Percentiles rank a stretch among this genome's conserved stretches.
phyloP scores from a whole-genome alignment of 2,888 invertebrate genomes.

The Spilarctia lutea region DNA sequence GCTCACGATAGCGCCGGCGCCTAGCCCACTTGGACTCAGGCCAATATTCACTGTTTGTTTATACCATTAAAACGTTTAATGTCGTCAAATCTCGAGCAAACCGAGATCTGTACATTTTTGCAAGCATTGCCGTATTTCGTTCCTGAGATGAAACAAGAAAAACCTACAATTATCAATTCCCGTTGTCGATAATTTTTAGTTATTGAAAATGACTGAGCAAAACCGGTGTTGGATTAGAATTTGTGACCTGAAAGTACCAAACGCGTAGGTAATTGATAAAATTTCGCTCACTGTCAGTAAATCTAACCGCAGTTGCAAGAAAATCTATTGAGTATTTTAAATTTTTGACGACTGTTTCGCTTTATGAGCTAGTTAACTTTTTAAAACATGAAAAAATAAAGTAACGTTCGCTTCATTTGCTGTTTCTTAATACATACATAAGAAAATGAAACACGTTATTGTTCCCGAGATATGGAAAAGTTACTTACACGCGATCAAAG shows the following conservation, averaged over 20 bases:
- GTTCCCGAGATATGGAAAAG: background rate
- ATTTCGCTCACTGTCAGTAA: too few relatives aligned
- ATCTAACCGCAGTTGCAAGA: too few relatives aligned
- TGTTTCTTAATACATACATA: background rate
- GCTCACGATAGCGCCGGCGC: constrained; percentile 76
- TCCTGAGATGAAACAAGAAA: constrained; percentile 11
- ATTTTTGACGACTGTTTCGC: too few relatives aligned
- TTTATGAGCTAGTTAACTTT: background rate
- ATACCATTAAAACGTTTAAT: constrained; percentile 74
- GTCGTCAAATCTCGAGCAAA: constrained; percentile 44
- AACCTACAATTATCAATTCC: constrained; percentile 14
- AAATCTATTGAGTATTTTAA: background rate
- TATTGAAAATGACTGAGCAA: constrained; percentile 25
- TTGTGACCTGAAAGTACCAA: background rate
- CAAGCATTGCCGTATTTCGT: constrained; percentile 20
- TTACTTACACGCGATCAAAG: background rate
- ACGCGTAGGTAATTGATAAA: background rate
- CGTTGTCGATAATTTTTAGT: constrained; percentile 23
- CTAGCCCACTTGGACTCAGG: constrained; percentile 76
- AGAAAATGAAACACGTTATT: background rate
- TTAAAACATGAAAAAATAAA: background rate
- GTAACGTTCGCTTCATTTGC: background rate
- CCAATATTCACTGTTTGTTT: constrained; percentile 82
- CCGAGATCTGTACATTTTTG: constrained; percentile 33
- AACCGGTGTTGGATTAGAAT: constrained; percentile 6